phyloP scores from a whole-genome alignment of 2,888 invertebrate species.

The Apoda limacodes region DNA sequence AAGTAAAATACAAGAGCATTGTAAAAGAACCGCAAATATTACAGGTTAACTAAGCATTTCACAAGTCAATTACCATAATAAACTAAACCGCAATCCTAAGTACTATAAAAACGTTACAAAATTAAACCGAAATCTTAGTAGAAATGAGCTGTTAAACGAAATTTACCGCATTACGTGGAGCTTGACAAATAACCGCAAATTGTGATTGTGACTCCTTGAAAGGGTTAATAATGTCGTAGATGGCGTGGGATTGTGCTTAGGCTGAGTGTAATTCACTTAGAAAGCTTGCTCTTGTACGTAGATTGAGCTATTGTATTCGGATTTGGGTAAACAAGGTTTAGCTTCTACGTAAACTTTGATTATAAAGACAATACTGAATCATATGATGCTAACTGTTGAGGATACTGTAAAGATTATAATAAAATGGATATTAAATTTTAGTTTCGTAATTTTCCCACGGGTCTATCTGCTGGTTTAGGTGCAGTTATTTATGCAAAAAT shows the following conservation, averaged over 20 bases:
- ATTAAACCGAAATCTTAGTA: constrained; percentile 36
- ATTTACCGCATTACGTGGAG: constrained; percentile 35
- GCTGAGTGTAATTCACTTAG: constrained; percentile 49
- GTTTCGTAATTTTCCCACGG: too few relatives aligned
- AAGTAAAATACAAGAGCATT: too few relatives aligned
- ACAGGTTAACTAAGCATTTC: constrained; percentile 17
- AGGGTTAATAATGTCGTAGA: constrained; percentile 59
- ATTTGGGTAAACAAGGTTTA: constrained; percentile 17
- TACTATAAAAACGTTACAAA: constrained; percentile 37
- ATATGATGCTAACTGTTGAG: too few relatives aligned
- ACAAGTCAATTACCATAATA: constrained; percentile 34
- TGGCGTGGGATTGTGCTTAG: constrained; percentile 48
- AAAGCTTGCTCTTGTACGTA: constrained; percentile 38
- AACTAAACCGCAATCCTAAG: constrained; percentile 32
- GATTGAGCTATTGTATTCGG: constrained; percentile 58
- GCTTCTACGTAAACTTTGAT: too few relatives aligned
- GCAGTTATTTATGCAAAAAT: too few relatives aligned
- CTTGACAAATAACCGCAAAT: constrained; percentile 63
- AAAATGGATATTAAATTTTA: too few relatives aligned
- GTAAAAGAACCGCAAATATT: too few relatives aligned
- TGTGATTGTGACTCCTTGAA: constrained; percentile 61
- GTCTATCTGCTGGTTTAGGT: too few relatives aligned
- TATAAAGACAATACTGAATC: too few relatives aligned
- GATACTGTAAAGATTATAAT: too few relatives aligned
- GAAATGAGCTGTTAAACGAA: constrained; percentile 31